phyloP scores from a whole-genome alignment of 2,888 invertebrate species.

The Patella ulyssiponensis region DNA sequence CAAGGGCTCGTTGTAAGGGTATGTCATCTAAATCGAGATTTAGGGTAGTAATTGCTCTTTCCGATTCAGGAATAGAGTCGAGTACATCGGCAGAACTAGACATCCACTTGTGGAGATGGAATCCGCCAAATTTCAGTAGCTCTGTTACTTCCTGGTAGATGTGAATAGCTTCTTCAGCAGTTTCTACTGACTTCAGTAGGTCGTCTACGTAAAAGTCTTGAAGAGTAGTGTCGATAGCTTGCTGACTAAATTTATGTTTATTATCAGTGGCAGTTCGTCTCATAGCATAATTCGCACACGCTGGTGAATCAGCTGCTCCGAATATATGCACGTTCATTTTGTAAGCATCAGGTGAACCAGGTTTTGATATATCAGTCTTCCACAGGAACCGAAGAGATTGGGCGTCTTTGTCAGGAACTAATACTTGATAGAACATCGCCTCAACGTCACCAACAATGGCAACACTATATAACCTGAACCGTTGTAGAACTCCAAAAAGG shows the following conservation, averaged over 20 bases:
- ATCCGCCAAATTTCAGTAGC: conserved; percentile 3
- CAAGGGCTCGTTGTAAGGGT: conserved; percentile 11
- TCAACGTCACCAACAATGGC: conserved; percentile 4
- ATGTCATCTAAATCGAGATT: conserved; percentile 9
- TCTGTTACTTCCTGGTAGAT: not conserved
- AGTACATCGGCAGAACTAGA: not conserved
- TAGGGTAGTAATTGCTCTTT: not conserved
- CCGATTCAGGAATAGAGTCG: not conserved
- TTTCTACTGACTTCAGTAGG: not conserved
- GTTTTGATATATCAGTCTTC: not conserved
- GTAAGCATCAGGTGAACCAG: not conserved
- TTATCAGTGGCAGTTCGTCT: not conserved
- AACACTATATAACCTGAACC: not conserved
- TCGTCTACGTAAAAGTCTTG: conserved; percentile 7
- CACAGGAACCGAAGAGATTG: conserved; percentile 12
- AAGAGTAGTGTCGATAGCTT: not conserved
- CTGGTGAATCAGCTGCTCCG: conserved; percentile 6
- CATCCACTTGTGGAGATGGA: not conserved
- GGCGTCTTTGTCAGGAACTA: not conserved
- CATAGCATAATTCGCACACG: conserved; percentile 13
- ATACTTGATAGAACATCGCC: conserved; percentile 6
- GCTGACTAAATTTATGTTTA: not conserved
- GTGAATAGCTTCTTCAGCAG: not conserved
- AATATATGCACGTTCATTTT: conserved; percentile 14
- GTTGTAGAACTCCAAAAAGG: not conserved